Evolutionary conservation across 2,113 vertebrate species (phyloP), one percentile per base, ranked within the genome.

Genomic region (Verasper variegatus): DNA sequence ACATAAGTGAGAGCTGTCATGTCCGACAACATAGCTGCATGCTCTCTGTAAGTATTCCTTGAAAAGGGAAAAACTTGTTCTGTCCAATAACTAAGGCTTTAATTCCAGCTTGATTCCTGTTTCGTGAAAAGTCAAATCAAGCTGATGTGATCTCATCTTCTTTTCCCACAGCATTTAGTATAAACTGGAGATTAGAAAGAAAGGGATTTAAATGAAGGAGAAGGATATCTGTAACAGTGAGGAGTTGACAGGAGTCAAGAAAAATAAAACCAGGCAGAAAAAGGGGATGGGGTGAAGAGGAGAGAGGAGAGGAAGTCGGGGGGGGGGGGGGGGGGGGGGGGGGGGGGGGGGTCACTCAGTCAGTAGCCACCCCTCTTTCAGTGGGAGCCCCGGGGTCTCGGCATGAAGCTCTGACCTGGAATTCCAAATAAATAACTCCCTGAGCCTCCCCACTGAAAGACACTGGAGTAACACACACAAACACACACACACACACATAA

Each of bases 351-450:
- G 81, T 86, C 59, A 84, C 68, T 76, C 74, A 42, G 75, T 82
- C 55, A 79, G 82, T 47, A 75, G 72, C 78, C 45, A 75, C 42
- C 66, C 63, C 10, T 70, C 49, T 51, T 51, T 51, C 49, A 51
- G 18, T 45, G 42, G 42, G 40, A 78, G 76, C 83, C 77, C 71
- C 0, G 10, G 68, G 82, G 74, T 70, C 78, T 84, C 71, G 9
- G 51, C 71, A 24, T 81, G 77, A 74, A 77, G 61, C 74, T 67
- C 84, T 78, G 81, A 91, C 82, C 87, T 86, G 83, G 88, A 90
- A 92, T 91, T 90, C 87, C 91, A 89, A 86, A 89, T 84, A 87
- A 89, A 90, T 85, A 84, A 87, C 86, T 87, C 83, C 65, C 24
- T 66, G 61, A 86, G 57, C 65, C 74, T 65, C 65, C 76, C 31